These are phyloP conservation scores for Sakesphorus luctuosus DNA, from an alignment of 2,113 vertebrate genomes.

Conservation along the genomic window DNA sequence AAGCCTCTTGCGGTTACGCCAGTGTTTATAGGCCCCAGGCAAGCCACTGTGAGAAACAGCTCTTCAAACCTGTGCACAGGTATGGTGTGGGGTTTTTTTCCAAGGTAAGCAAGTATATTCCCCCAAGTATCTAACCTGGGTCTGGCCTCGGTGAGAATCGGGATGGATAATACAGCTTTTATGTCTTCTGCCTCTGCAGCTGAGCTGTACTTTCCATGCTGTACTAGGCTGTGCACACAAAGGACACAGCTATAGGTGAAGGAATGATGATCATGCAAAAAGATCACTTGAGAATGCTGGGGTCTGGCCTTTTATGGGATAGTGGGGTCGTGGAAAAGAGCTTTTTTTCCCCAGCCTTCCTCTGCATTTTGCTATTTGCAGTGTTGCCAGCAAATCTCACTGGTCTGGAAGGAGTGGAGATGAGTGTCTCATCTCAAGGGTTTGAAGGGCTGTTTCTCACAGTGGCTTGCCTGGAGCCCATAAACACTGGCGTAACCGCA, in stretches of 20 bases:
- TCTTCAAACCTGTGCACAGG: background rate
- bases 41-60: too few relatives aligned
- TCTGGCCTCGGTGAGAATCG: background rate
- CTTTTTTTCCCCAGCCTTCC: background rate
- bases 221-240: background rate
- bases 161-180: background rate
- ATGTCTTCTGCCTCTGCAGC: background rate
- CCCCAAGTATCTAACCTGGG: background rate
- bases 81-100: accelerated
- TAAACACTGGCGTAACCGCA: background rate
- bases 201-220: background rate
- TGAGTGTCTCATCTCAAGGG: background rate
- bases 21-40: too few relatives aligned
- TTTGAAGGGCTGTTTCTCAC: background rate
- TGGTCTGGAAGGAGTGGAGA: background rate
- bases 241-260: background rate
- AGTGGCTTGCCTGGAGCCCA: background rate
- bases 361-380: background rate
- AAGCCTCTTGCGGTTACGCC: too few relatives aligned
- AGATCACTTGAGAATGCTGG: background rate
- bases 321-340: background rate
- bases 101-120: background rate
- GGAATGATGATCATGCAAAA: background rate
- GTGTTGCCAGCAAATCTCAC: background rate
- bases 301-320: background rate